Evolutionary conservation across 1,140 invertebrate genomes (phyloP), one percentile per base, ranked within the genome.

Genomic region (Drosophila nigrodunni): DNA sequence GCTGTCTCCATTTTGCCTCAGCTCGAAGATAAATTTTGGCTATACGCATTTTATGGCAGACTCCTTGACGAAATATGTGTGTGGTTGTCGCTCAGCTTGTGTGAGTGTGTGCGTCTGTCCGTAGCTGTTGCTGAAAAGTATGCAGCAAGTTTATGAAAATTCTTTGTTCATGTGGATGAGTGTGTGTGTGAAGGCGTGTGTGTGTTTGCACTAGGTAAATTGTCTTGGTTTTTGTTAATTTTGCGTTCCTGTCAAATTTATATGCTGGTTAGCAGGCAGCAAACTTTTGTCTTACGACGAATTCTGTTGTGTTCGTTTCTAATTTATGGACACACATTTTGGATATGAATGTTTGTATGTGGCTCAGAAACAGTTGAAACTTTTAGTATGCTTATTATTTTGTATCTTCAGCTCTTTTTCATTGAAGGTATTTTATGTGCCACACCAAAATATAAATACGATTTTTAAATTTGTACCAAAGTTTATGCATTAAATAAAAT

Each of bases 201-300:
- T 30, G 25, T 30, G 6, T 41, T 39, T 50, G 57, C 21, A 77
- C 44, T 64, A 73, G 44, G 69, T 50, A 80, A 83, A 80, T 83
- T 88, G 73, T 75, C 80, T 88, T 74, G 83, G 85, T 88, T 88
- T 88, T 88, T 88, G 85, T 83, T 88, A 83, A 88, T 88, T 88
- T 83, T 88, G 76, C 74, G 60, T 70, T 78, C 50, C 83, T 88
- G 83, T 80, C 80, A 83, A 87, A 87, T 88, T 80, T 87, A 87
- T 87, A 88, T 88, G 82, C 83, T 83, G 82, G 82, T 87, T 88
- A 77, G 83, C 79, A 54, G 39, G 41, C 39, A 58, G 73, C 54
- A 77, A 87, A 87, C 68, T 86, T 86, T 82, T 65, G 37, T 49
- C 65, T 74, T 74, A 62, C 76, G 59, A 58, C 64, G 54, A 82